Percentiles rank a stretch among this genome's conserved stretches.
Evolutionary conservation across 64 coral and sea anemone genomes (phyloP).

Genomic region (Porites australiensis): DNA sequence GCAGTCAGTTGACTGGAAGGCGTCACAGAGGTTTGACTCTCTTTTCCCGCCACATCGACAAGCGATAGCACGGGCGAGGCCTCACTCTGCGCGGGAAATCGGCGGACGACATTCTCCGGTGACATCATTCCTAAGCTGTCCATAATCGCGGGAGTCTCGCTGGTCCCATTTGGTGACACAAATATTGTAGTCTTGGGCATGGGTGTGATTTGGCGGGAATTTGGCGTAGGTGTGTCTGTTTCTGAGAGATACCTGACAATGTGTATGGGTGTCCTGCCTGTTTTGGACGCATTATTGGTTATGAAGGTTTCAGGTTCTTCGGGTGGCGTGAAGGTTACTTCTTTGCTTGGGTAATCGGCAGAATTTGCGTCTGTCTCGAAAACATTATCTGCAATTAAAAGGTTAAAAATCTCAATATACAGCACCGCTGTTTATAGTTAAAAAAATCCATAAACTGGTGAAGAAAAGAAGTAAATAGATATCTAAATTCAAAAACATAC

Average conservation of each 20-base stretch:
- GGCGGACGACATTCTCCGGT: neutral
- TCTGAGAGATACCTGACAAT: slow-evolving; percentile 27
- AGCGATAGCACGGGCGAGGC: slow-evolving; percentile 21
- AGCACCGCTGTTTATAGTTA: no score
- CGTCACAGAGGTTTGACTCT: slow-evolving; percentile 20
- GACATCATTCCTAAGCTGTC: slow-evolving; percentile 36
- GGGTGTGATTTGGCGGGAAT: slow-evolving; percentile 34
- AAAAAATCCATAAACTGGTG: no score
- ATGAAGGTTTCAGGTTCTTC: neutral
- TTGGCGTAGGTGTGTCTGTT: slow-evolving; percentile 22
- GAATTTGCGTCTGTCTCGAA: no score
- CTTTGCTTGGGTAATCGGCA: no score
- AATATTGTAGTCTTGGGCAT: slow-evolving; percentile 50
- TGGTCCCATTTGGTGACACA: neutral
- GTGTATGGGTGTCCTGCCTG: slow-evolving; percentile 37
- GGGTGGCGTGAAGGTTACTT: neutral
- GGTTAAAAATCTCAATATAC: no score
- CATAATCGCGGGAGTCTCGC: slow-evolving; percentile 10
- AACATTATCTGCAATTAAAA: no score
- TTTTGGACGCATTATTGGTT: neutral
- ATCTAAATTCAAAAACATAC: no score
- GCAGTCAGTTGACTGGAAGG: neutral
- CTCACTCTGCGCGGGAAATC: neutral
- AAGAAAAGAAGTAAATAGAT: no score
- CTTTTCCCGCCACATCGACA: neutral